These are phyloP conservation scores for Caloenas nicobarica DNA, from an alignment of 2,113 vertebrate species.

Conservation along the genomic window DNA sequence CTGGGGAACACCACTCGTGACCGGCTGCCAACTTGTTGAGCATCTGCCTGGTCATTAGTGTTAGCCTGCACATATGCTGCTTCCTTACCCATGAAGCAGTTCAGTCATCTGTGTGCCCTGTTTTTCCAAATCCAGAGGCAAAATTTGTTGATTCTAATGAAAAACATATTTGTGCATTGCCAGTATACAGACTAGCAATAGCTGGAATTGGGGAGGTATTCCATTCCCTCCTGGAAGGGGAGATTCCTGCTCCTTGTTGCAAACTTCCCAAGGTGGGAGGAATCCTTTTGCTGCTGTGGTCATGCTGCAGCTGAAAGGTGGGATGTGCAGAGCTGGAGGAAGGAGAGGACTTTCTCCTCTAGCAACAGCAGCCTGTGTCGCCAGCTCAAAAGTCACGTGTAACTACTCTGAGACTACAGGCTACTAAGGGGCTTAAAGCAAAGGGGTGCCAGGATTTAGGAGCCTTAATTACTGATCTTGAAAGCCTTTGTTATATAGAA, in stretches of 20 bases:
- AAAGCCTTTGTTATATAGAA: not conserved
- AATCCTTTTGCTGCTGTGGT: not conserved
- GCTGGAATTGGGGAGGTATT: not conserved
- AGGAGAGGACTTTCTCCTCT: not conserved
- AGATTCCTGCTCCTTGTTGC: not conserved
- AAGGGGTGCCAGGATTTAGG: not conserved
- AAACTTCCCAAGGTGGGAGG: not conserved
- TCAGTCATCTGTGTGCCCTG: not conserved
- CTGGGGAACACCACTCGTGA: too few relatives aligned
- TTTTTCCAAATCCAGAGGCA: not conserved
- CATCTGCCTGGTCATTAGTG: not conserved
- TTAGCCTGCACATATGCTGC: not conserved
- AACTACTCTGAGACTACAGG: not conserved
- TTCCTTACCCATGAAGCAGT: not conserved
- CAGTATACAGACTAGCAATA: fast-evolving
- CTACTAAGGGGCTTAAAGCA: not conserved
- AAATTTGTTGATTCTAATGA: fast-evolving
- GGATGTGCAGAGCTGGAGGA: not conserved
- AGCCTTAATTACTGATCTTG: not conserved
- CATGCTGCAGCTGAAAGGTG: not conserved
- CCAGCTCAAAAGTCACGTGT: not conserved
- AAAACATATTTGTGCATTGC: fast-evolving
- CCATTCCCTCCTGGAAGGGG: not conserved
- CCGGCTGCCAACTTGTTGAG: too few relatives aligned
- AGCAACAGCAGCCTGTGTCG: not conserved